These are phyloP conservation scores for Drosophila hamatofila DNA, from an alignment of 2,888 invertebrate genomes.

Conservation along the genomic window DNA sequence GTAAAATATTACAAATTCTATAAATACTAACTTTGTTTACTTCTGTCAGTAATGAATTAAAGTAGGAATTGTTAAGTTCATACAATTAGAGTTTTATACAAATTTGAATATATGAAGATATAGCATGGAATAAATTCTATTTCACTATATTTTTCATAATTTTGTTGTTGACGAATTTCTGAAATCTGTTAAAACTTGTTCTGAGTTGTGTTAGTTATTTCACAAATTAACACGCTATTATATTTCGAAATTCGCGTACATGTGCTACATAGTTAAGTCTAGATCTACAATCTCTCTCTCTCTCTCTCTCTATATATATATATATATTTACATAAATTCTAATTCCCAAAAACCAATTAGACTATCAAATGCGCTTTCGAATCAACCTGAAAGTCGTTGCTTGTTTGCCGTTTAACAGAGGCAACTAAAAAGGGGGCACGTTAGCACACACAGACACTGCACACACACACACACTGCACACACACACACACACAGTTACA, in stretches of 20 bases:
- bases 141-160: not conserved
- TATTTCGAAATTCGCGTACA: not conserved
- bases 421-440: constrained; percentile 22
- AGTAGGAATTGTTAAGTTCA: not conserved
- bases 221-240: constrained; percentile 3
- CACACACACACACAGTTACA: not conserved
- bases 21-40: not conserved
- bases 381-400: constrained; percentile 25
- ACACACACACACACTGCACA: not conserved
- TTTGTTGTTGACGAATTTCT: not conserved
- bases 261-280: constrained; percentile 4
- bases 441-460: constrained; percentile 10
- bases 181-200: not conserved
- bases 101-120: not conserved
- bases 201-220: not conserved
- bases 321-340: constrained; percentile 3
- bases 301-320: no score
- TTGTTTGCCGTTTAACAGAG: constrained; percentile 29
- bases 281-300: not conserved
- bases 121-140: no score
- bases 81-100: not conserved
- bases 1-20: not conserved
- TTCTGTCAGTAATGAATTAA: not conserved
- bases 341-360: constrained; percentile 20
- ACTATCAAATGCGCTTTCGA: constrained; percentile 36